A percentile compares a stretch with the other conserved stretches of the same genome.
These are phyloP conservation scores for Alcedo quadribrachys DNA, from an alignment of 2,797 vertebrate species.

Conservation along the genomic window DNA sequence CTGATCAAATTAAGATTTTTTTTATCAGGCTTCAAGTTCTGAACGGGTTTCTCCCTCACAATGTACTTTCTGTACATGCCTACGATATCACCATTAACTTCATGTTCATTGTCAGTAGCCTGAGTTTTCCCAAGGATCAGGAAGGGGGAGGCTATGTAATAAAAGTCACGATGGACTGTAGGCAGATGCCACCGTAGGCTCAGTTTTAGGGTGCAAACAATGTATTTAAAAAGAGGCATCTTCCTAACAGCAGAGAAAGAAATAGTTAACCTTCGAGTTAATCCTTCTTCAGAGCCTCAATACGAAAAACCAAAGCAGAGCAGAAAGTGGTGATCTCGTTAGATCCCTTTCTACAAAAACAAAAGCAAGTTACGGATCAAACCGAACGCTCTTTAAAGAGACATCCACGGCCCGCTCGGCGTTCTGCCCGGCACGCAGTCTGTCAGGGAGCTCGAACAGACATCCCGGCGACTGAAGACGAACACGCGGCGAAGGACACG, in stretches of 20 bases:
- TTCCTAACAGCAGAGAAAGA: background rate
- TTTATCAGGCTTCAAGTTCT: background rate
- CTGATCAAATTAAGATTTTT: background rate
- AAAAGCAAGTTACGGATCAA: no score
- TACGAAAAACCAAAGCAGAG: background rate
- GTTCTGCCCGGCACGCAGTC: no score
- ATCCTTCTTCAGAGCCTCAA: background rate
- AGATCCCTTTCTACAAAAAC: no score
- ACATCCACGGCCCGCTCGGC: no score
- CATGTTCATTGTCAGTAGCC: background rate
- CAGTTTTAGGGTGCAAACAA: background rate
- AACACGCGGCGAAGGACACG: no score
- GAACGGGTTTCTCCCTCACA: background rate
- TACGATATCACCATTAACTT: background rate
- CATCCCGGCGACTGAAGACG: no score
- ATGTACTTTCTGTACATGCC: background rate
- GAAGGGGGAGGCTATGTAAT: background rate
- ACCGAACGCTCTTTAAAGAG: no score
- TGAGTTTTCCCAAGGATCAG: background rate
- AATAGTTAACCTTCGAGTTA: background rate
- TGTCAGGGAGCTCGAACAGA: no score
- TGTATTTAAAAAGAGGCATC: fast-evolving
- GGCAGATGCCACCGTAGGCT: background rate
- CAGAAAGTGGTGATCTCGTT: no score
- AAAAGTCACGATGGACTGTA: background rate